Conservation (phyloP, 2,888 invertebrate species). For the Standfussiana lucernea region DNA sequence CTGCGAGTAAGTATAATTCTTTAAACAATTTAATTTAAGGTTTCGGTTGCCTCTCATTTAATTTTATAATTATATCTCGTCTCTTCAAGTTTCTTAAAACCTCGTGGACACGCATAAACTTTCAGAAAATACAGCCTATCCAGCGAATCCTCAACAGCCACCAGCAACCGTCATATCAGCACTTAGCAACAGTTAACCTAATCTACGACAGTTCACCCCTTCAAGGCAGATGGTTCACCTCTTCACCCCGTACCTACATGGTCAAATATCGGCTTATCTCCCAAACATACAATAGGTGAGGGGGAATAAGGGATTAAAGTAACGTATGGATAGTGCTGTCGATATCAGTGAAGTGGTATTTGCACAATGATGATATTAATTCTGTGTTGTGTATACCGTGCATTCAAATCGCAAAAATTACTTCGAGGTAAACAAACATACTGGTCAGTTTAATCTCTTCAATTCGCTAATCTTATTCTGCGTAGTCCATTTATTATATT, state of each 20-base stretch:
- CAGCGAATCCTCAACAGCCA: not conserved
- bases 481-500: no score
- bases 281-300: not conserved
- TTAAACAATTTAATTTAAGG: not conserved
- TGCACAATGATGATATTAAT: slow-evolving; percentile 7
- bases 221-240: slow-evolving; percentile 32
- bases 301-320: not conserved
- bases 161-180: slow-evolving; percentile 17
- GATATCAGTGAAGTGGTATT: slow-evolving; percentile 4
- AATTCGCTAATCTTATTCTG: not conserved
- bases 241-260: slow-evolving; percentile 7
- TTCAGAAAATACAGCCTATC: not conserved
- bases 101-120: not conserved
- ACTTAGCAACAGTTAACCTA: slow-evolving; percentile 40
- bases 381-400: not conserved
- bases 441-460: not conserved
- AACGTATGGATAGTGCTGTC: not conserved
- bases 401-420: not conserved
- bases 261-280: slow-evolving; percentile 36
- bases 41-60: no score
- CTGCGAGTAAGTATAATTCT: not conserved
- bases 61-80: no score
- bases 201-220: slow-evolving; percentile 41
- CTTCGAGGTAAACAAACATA: not conserved
- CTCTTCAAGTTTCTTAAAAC: not conserved